Evolutionary conservation across 2,113 vertebrate genomes (phyloP).

Genomic region (Prunella himalayana): DNA sequence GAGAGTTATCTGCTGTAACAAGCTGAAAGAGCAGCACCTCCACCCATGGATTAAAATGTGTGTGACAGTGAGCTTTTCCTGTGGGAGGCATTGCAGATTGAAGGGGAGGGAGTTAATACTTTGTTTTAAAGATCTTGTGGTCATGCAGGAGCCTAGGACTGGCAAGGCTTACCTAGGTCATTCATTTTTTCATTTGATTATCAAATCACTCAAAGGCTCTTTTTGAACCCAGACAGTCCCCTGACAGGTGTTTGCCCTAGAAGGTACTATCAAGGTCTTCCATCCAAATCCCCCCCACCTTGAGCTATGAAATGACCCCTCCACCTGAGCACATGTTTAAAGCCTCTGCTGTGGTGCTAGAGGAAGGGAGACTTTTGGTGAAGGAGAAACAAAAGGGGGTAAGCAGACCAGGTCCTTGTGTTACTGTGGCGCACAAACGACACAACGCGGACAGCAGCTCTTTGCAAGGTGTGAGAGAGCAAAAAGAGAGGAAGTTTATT

Average conservation of each 20-base stretch:
- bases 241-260: neutral
- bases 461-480: too few species aligned
- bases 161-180: neutral
- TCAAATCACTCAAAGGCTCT: neutral
- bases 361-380: neutral
- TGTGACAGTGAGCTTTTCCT: neutral
- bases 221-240: neutral
- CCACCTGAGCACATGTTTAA: neutral
- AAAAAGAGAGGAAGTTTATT: too few species aligned
- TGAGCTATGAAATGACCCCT: neutral
- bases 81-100: neutral
- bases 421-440: too few species aligned
- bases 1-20: neutral
- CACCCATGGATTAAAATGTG: neutral
- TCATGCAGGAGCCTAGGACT: neutral
- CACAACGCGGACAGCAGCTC: too few species aligned
- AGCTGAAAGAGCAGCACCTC: neutral
- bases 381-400: neutral
- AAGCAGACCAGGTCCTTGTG: neutral
- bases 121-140: neutral
- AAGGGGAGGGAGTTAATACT: neutral
- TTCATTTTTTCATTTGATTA: neutral
- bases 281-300: accelerated
- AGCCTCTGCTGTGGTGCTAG: neutral
- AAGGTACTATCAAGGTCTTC: neutral